Evolutionary conservation across 92 coral and sea anemone genomes (phyloP).

Genomic region (Phenganax stokvisi): DNA sequence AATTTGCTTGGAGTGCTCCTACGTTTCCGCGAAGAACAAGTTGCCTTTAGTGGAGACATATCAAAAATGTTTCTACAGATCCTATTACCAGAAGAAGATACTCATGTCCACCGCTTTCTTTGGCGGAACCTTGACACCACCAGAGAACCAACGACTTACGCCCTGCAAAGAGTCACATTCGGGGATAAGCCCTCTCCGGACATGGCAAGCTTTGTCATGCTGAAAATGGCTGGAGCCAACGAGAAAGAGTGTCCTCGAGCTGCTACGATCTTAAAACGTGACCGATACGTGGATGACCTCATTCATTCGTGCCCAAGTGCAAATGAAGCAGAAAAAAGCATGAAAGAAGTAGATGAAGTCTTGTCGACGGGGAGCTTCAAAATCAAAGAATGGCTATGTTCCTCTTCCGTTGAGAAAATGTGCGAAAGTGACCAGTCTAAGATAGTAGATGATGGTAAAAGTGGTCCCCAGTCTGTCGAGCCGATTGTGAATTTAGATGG

Average conservation of each 20-base stretch:
- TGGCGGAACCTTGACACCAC: slow-evolving; percentile 47
- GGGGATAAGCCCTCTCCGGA: slow-evolving; percentile 53
- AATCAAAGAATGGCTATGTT: slow-evolving; percentile 37
- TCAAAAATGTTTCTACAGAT: slow-evolving; percentile 58
- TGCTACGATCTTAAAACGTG: neutral
- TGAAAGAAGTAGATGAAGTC: slow-evolving; percentile 39
- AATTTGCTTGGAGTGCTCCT: slow-evolving; percentile 45
- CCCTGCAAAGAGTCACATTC: slow-evolving; percentile 40
- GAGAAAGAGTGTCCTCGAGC: slow-evolving; percentile 29
- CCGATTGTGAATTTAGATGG: slow-evolving; percentile 45
- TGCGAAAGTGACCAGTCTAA: neutral
- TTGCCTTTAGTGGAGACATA: slow-evolving; percentile 48
- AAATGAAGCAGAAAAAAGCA: slow-evolving; percentile 22
- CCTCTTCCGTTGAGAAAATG: neutral
- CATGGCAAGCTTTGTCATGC: slow-evolving; percentile 49
- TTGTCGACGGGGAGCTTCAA: slow-evolving; percentile 49
- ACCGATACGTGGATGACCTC: slow-evolving; percentile 38
- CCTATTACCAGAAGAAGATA: neutral
- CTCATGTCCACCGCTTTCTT: slow-evolving; percentile 37
- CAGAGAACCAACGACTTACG: slow-evolving; percentile 30
- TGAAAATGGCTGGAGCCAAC: slow-evolving; percentile 47
- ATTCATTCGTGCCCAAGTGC: slow-evolving; percentile 23
- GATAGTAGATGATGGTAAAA: neutral
- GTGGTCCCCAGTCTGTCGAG: neutral
- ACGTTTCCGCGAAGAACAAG: slow-evolving; percentile 46